Percentiles rank a stretch among this genome's conserved stretches.
phyloP scores from a whole-genome alignment of 1,140 invertebrate species.

The Drosophila kanapiae region DNA sequence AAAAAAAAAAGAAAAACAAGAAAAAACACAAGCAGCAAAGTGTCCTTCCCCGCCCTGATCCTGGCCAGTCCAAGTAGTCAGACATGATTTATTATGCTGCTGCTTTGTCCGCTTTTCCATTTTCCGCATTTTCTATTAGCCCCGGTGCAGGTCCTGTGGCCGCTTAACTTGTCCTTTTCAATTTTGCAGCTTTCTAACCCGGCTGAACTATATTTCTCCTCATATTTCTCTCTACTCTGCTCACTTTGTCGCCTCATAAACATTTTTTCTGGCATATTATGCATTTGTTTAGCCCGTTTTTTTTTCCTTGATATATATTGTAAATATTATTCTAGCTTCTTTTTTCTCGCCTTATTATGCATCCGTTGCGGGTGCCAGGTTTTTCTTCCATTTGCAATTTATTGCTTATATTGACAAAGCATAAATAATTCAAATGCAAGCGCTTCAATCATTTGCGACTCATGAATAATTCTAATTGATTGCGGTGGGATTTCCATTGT shows the following conservation, averaged over 20 bases:
- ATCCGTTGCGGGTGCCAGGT: neutral
- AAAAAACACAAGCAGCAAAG: slow-evolving; percentile 1
- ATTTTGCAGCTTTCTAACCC: slow-evolving; percentile 30
- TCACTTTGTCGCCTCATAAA: slow-evolving; percentile 35
- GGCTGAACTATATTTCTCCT: slow-evolving; percentile 5
- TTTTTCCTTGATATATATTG: slow-evolving; percentile 18
- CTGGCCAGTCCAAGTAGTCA: slow-evolving; percentile 34
- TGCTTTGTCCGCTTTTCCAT: slow-evolving; percentile 37
- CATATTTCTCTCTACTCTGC: slow-evolving; percentile 10
- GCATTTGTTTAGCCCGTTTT: slow-evolving; percentile 19
- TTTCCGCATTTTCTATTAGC: slow-evolving; percentile 51
- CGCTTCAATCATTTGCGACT: slow-evolving; percentile 28
- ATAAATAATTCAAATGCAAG: slow-evolving; percentile 45
- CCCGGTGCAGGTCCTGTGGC: slow-evolving; percentile 23
- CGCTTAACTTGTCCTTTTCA: slow-evolving; percentile 53
- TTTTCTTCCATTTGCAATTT: slow-evolving; percentile 20
- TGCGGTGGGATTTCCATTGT: neutral
- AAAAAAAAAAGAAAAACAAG: slow-evolving; percentile 17
- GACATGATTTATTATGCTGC: slow-evolving; percentile 56
- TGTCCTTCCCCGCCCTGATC: slow-evolving; percentile 37
- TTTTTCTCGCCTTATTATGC: neutral
- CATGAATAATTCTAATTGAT: slow-evolving; percentile 48
- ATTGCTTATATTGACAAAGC: slow-evolving; percentile 34
- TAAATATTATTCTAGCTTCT: slow-evolving; percentile 29
- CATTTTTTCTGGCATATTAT: slow-evolving; percentile 25